Evolutionary conservation across 2,888 invertebrate species (phyloP).

Genomic region (Plusia festucae): DNA sequence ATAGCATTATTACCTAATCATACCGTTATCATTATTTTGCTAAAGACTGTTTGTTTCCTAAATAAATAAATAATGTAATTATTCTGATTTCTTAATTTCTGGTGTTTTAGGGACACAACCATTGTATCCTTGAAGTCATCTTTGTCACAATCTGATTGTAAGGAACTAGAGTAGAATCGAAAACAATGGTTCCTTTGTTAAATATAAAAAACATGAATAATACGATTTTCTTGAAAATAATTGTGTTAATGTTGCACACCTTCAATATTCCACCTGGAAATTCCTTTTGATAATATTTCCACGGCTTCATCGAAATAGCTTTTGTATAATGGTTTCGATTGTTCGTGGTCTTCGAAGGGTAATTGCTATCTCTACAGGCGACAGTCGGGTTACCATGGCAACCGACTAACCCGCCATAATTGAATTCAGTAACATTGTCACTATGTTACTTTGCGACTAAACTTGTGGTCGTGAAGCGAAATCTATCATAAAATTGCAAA

Average conservation of each 20-base stretch:
- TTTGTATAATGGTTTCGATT: conserved; percentile 15
- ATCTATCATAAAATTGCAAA: conserved; percentile 44
- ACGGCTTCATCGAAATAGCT: conserved; percentile 7
- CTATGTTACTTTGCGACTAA: background rate
- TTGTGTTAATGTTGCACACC: background rate
- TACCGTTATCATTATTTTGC: too few relatives aligned
- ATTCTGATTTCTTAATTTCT: too few relatives aligned
- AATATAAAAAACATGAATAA: too few relatives aligned
- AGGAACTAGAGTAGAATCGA: too few relatives aligned
- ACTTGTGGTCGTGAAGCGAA: conserved; percentile 10
- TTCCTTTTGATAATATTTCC: background rate
- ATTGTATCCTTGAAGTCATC: too few relatives aligned
- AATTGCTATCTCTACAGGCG: conserved; percentile 15
- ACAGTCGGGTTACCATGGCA: conserved; percentile 25
- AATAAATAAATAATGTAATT: too few relatives aligned
- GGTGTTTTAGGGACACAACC: too few relatives aligned
- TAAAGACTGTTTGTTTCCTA: too few relatives aligned
- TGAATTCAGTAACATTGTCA: background rate
- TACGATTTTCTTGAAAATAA: too few relatives aligned
- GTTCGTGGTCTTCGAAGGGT: conserved; percentile 7
- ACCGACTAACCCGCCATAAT: conserved; percentile 20
- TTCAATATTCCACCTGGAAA: background rate
- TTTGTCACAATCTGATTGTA: too few relatives aligned
- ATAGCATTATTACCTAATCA: too few relatives aligned
- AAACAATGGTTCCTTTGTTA: too few relatives aligned